Evolutionary conservation across 2,113 vertebrate species (phyloP).

Genomic region (Poeciliopsis retropinna): DNA sequence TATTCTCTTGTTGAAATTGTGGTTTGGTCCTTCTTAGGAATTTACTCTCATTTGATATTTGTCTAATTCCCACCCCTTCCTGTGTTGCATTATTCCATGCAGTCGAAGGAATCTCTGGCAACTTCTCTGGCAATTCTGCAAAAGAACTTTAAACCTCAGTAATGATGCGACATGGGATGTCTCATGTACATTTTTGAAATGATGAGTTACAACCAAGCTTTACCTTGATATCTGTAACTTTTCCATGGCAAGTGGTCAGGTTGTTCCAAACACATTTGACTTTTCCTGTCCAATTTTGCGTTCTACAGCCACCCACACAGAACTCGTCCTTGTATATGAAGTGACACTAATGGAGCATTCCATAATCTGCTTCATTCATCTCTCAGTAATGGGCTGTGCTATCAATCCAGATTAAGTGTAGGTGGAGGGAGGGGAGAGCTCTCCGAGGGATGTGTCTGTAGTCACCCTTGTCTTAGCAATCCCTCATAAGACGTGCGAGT

Average conservation of each 20-base stretch:
- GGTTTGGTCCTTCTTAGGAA: no score
- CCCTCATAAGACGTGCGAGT: slow-evolving; percentile 58
- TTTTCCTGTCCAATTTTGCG: slow-evolving; percentile 11
- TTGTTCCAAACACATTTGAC: slow-evolving; percentile 41
- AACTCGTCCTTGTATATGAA: slow-evolving; percentile 56
- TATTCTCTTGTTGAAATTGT: no score
- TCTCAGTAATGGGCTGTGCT: slow-evolving; percentile 66
- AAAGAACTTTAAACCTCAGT: background rate
- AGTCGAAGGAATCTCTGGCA: background rate
- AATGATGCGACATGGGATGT: no score
- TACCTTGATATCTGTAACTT: slow-evolving; percentile 36
- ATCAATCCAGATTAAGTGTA: slow-evolving; percentile 55
- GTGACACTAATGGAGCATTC: slow-evolving; percentile 74
- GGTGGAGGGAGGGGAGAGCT: slow-evolving; percentile 1
- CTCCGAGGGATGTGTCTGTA: slow-evolving; percentile 28
- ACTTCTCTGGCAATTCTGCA: background rate
- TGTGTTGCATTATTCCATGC: background rate
- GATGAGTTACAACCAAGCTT: no score
- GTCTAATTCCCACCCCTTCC: background rate
- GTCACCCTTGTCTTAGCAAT: slow-evolving; percentile 51
- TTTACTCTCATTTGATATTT: background rate
- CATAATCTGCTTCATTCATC: slow-evolving; percentile 73
- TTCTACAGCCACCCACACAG: slow-evolving; percentile 10
- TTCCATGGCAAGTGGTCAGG: slow-evolving; percentile 26
- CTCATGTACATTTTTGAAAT: no score